Evolutionary conservation across 2,113 vertebrate genomes (phyloP).

Genomic region (Terrapene triunguis): DNA sequence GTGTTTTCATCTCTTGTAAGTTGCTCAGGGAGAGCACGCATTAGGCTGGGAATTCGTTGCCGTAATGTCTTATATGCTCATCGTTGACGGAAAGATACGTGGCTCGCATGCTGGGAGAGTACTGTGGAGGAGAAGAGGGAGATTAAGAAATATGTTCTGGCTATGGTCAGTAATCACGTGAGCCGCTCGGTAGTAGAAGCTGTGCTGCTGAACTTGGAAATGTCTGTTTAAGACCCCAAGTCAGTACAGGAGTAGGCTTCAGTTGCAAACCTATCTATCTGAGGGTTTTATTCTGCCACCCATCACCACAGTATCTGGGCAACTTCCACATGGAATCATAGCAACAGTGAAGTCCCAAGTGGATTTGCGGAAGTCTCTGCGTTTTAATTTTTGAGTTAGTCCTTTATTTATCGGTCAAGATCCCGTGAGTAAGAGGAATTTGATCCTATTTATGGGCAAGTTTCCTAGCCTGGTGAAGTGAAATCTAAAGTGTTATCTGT

Average conservation of each 20-base stretch:
- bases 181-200: not conserved
- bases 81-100: constrained; percentile 94
- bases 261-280: not conserved
- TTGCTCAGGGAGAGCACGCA: not conserved
- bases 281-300: not conserved
- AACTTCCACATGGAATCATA: not conserved
- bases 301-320: not conserved
- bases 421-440: rapidly evolving
- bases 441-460: not conserved
- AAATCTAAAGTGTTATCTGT: not conserved
- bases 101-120: constrained; percentile 96
- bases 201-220: not conserved
- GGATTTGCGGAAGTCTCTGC: not conserved
- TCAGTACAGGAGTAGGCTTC: not conserved
- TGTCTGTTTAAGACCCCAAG: not conserved
- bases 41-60: constrained; percentile 88
- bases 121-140: constrained; percentile 79
- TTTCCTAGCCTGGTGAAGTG: not conserved
- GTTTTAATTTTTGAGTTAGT: not conserved
- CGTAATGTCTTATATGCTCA: constrained; percentile 86
- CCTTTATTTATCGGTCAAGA: not conserved
- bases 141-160: not conserved
- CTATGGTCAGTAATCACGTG: rapidly evolving
- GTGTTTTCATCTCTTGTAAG: not conserved
- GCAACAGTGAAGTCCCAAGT: not conserved